Base-by-base conservation (phyloP, 1,140 invertebrate genomes). In the Eumeta japonica region DNA sequence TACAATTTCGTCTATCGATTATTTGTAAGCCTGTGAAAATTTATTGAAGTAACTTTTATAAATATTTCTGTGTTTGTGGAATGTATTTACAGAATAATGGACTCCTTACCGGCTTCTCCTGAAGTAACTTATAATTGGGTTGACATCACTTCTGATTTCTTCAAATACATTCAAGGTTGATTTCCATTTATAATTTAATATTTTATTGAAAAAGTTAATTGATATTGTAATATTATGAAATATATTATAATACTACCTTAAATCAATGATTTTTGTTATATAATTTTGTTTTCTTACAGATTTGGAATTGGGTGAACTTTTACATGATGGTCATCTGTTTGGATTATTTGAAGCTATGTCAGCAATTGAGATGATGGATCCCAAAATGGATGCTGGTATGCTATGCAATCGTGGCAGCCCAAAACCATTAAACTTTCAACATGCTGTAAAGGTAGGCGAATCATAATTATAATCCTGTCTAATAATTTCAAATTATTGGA, bases 321-420 rank as follows among this genome's bases (percentile, higher is more conserved):
- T 94, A 10, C 91, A 95, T 59, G 91, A 95, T 81, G 90, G 94
- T 70, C 87, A 90, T 35, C 66, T 90, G 12, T 94, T 98, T 82
- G 93, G 93, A 1, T 74, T 98, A 12, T 97, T 97, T 79, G 96
- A 98, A 74, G 95, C 95, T 0, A 98, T 98, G 96, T 97, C 94
- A 7, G 96, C 96, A 0, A 98, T 98, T 60, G 96, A 98, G 74
- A 97, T 98, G 91, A 98, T 98, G 95, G 95, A 98, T 75, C 94
- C 94, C 1, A 98, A 98, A 81, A 98, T 98, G 96, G 96, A 98
- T 81, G 94, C 94, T 28, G 95, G 95, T 14, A 97, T 98, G 94
- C 70, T 94, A 48, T 96, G 93, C 61, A 97, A 97, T 72, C 80
- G 89, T 57, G 86, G 86, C 7, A 84, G 84, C 47, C 84, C 88